These are phyloP conservation scores for Cryptosula pallasiana DNA, from an alignment of 2,888 invertebrate species.

Conservation along the genomic window DNA sequence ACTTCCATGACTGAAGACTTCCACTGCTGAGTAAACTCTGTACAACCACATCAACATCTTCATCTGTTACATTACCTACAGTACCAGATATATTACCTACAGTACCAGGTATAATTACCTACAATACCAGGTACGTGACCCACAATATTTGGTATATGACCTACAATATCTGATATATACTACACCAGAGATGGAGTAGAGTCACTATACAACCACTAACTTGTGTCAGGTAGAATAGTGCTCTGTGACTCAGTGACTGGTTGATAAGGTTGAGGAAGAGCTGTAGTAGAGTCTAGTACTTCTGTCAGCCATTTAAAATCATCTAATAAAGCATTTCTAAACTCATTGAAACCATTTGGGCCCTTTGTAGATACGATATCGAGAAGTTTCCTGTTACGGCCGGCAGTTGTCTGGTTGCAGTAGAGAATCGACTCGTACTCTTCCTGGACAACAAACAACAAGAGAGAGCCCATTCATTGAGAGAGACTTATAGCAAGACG, in stretches of 20 bases:
- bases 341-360: slow-evolving; percentile 1
- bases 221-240: background rate
- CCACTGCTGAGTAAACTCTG: slow-evolving; percentile 10
- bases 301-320: slow-evolving; percentile 5
- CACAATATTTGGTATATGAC: too few relatives aligned
- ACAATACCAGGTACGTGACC: too few relatives aligned
- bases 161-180: too few relatives aligned
- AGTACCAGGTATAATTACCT: too few relatives aligned
- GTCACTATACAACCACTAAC: background rate
- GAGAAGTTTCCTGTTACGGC: slow-evolving; percentile 7
- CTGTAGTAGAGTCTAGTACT: background rate
- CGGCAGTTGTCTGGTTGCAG: slow-evolving; percentile 22
- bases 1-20: slow-evolving; percentile 4
- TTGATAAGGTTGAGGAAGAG: background rate
- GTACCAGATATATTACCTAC: too few relatives aligned
- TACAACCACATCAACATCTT: slow-evolving; percentile 1
- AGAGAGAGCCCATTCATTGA: too few relatives aligned
- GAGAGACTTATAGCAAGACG: too few relatives aligned
- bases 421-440: slow-evolving; percentile 16
- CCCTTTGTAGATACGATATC: slow-evolving; percentile 14
- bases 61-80: slow-evolving; percentile 18
- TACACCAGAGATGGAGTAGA: too few relatives aligned
- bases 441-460: background rate
- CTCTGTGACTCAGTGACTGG: background rate
- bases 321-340: background rate